Evolutionary conservation across 2,113 vertebrate genomes (phyloP).

Genomic region (Ageneiosus marmoratus): DNA sequence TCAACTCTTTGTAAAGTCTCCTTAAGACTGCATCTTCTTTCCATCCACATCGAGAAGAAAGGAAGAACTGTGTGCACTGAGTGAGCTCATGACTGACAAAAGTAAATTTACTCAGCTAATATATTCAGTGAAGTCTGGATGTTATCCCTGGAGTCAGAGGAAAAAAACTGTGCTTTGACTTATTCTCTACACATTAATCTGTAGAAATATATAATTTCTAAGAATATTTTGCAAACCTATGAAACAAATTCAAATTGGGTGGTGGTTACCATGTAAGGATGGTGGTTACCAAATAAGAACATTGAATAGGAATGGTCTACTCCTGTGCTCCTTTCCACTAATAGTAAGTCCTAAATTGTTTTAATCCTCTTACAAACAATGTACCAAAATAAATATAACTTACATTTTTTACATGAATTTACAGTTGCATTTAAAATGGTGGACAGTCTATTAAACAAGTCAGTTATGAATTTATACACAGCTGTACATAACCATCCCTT

Average conservation of each 20-base stretch:
- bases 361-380: neutral
- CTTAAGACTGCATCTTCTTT: constrained; percentile 5
- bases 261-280: neutral
- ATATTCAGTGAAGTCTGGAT: constrained; percentile 28
- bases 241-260: constrained; percentile 2
- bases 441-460: neutral
- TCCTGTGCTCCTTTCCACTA: neutral
- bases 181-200: neutral
- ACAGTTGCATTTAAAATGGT: neutral
- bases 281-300: neutral
- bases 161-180: constrained; percentile 3
- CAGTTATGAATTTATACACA: neutral
- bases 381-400: neutral
- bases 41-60: constrained; percentile 2
- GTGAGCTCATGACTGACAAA: constrained; percentile 24
- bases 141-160: constrained; percentile 15
- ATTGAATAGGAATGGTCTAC: neutral
- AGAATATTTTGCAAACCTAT: constrained; percentile 10
- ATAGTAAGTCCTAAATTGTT: neutral
- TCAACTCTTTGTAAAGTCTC: constrained; percentile 16
- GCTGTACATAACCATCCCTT: neutral
- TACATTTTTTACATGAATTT: neutral
- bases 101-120: constrained; percentile 36
- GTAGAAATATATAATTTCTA: constrained; percentile 16
- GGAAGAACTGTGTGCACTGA: neutral